Percentiles rank a stretch among this genome's conserved stretches.
phyloP scores from a whole-genome alignment of 2,888 invertebrate species.

The Eupsilia transversa region DNA sequence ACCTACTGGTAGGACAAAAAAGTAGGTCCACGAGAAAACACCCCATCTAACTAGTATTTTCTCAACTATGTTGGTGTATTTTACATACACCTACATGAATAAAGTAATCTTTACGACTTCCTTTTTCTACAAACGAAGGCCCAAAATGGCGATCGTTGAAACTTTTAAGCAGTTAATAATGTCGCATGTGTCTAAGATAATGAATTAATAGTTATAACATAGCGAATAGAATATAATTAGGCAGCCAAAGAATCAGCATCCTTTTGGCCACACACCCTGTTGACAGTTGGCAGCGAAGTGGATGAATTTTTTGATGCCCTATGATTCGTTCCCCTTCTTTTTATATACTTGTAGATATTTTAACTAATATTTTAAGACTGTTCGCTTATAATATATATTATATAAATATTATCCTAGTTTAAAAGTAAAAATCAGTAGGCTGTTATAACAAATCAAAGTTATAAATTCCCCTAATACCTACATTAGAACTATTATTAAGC shows the following conservation, averaged over 20 bases:
- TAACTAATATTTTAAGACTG: not conserved
- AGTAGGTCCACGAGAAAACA: no score
- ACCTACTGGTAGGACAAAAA: no score
- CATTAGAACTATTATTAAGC: conserved; percentile 64
- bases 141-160: conserved; percentile 19
- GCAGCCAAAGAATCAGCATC: no score
- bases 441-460: not conserved
- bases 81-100: conserved; percentile 1
- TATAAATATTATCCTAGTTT: not conserved
- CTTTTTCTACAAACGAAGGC: conserved; percentile 2
- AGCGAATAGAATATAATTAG: no score
- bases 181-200: conserved; percentile 2
- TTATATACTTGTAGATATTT: not conserved
- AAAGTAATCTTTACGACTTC: conserved; percentile 41
- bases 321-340: not conserved
- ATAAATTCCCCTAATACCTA: conserved; percentile 43
- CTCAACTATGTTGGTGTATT: no score
- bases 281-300: no score
- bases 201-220: not conserved
- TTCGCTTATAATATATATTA: not conserved
- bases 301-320: no score
- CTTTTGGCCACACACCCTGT: not conserved
- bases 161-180: not conserved
- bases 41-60: no score
- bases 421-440: not conserved